phyloP scores from a whole-genome alignment of 2,113 vertebrate genomes.

The Sterrhoptilus dennistouni region DNA sequence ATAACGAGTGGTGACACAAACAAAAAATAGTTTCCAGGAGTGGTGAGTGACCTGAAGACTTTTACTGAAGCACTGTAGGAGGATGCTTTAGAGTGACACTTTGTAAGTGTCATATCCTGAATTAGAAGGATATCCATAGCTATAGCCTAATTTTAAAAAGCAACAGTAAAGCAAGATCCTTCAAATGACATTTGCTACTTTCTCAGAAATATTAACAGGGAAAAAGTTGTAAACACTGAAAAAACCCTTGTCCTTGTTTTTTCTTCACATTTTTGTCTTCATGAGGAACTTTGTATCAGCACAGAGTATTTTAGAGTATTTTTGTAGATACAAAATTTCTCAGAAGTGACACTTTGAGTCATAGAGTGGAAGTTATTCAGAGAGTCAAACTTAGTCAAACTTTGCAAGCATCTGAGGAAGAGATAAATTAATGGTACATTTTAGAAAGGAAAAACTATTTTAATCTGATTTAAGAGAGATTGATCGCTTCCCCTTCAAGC shows the following conservation, averaged over 20 bases:
- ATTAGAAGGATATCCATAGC: neutral
- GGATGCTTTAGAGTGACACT: neutral
- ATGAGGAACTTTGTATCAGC: neutral
- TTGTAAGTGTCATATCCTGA: neutral
- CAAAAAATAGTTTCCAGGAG: neutral
- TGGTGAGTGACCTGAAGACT: neutral
- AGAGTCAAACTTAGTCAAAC: neutral
- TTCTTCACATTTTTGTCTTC: neutral
- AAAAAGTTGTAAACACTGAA: neutral
- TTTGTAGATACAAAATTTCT: neutral
- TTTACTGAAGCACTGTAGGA: neutral
- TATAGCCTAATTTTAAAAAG: neutral
- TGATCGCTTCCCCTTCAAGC: neutral
- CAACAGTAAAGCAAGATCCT: neutral
- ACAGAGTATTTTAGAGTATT: neutral
- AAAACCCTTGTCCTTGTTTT: neutral
- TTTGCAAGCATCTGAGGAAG: neutral
- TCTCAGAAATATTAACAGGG: neutral
- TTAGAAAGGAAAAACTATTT: neutral
- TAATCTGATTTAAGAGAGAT: neutral
- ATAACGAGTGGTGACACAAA: neutral
- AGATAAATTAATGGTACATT: neutral
- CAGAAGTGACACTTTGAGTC: neutral
- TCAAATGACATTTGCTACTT: neutral
- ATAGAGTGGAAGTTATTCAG: neutral